Conservation (phyloP, 1,140 invertebrate species). For the Geopemphigus sp. region DNA sequence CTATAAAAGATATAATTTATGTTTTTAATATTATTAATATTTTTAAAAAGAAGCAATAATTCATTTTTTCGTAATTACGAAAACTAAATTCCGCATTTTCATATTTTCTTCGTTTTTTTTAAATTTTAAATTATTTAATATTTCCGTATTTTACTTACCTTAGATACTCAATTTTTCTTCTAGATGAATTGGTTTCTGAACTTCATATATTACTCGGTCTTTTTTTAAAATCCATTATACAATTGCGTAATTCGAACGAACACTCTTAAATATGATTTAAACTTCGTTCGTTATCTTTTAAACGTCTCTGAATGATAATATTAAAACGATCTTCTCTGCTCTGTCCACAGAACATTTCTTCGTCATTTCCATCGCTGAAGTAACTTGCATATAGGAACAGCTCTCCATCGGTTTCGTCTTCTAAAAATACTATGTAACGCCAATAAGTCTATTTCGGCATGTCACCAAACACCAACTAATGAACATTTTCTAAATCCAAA, state of each 20-base stretch:
- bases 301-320: not conserved
- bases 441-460: not conserved
- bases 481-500: not conserved
- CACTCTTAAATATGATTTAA: no score
- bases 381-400: not conserved
- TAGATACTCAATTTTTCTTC: not conserved
- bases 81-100: no score
- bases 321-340: not conserved
- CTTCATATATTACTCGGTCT: not conserved
- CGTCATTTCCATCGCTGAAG: not conserved
- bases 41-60: no score
- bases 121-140: no score
- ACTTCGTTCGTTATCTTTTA: not conserved
- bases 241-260: no score
- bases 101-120: no score
- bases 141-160: no score
- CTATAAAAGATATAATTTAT: no score
- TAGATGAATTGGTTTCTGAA: not conserved
- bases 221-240: no score
- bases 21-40: no score
- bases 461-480: not conserved
- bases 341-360: not conserved
- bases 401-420: not conserved
- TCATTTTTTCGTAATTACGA: no score
- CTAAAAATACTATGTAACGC: not conserved